A percentile compares a stretch with the other conserved stretches of the same genome.
Conservation (phyloP, 2,888 invertebrate species). For the Mesopsocus fuscifrons region DNA sequence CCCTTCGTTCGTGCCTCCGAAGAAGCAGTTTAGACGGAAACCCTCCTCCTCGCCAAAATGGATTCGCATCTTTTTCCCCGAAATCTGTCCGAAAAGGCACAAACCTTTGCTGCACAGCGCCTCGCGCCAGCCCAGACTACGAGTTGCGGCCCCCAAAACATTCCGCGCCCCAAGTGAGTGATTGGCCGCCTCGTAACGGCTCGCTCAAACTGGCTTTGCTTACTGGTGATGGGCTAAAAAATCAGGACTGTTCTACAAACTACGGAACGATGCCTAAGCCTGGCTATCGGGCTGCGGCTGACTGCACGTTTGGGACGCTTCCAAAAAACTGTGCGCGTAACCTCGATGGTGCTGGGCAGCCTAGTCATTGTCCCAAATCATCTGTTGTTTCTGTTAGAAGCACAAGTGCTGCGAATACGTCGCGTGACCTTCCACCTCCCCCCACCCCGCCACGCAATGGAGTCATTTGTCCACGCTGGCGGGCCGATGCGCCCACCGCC, state of each 20-base stretch:
- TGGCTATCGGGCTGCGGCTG: background rate
- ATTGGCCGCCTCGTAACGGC: background rate
- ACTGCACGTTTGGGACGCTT: constrained; percentile 1
- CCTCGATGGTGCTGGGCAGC: constrained; percentile 3
- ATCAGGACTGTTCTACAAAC: background rate
- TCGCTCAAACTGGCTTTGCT: background rate
- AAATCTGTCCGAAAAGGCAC: constrained; percentile 4
- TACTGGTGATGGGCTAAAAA: constrained; percentile 3
- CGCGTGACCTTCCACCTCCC: constrained; percentile 16
- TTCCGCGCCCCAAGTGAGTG: constrained; percentile 2
- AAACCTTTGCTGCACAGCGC: background rate
- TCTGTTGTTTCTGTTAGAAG: constrained; percentile 1
- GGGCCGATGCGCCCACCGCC: background rate
- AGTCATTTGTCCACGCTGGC: constrained; percentile 9
- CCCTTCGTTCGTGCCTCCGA: constrained; percentile 1
- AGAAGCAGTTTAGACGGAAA: background rate
- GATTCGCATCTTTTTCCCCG: background rate
- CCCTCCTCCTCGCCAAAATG: background rate
- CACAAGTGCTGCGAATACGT: constrained; percentile 9
- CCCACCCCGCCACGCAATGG: constrained; percentile 12
- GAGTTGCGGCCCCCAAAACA: constrained; percentile 6
- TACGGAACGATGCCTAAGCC: constrained; percentile 7
- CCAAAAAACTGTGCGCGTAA: constrained; percentile 3
- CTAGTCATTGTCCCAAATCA: background rate
- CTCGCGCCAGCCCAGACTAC: constrained; percentile 2